These are phyloP conservation scores for Drosophila leonis DNA, from an alignment of 2,888 invertebrate species.

Conservation along the genomic window DNA sequence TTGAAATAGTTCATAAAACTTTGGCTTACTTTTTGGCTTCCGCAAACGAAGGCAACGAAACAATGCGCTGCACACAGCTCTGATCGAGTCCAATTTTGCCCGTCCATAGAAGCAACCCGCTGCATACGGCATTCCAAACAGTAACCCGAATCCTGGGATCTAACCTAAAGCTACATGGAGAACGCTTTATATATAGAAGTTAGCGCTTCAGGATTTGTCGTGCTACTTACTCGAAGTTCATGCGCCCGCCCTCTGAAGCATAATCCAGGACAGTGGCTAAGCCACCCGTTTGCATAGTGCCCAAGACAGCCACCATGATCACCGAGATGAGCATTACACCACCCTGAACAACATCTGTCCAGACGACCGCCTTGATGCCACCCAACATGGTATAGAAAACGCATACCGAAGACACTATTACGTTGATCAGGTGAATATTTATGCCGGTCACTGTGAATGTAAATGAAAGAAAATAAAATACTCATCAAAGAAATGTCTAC, in stretches of 20 bases:
- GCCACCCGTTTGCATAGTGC: slow-evolving; percentile 85
- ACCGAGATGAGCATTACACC: slow-evolving; percentile 85
- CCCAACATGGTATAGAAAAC: slow-evolving; percentile 87
- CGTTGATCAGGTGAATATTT: slow-evolving; percentile 87
- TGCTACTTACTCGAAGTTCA: slow-evolving; percentile 83
- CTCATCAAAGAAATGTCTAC: neutral
- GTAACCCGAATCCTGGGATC: slow-evolving; percentile 89
- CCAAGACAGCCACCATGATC: slow-evolving; percentile 84
- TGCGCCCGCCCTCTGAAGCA: slow-evolving; percentile 83
- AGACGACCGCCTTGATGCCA: slow-evolving; percentile 86
- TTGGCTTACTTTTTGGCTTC: slow-evolving; percentile 86
- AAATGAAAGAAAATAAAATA: neutral
- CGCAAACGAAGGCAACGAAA: slow-evolving; percentile 87
- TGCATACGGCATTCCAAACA: slow-evolving; percentile 88
- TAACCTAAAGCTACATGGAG: slow-evolving; percentile 86
- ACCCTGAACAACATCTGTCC: slow-evolving; percentile 86
- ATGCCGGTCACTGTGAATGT: slow-evolving; percentile 87
- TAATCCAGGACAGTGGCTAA: slow-evolving; percentile 81
- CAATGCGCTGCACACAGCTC: slow-evolving; percentile 90
- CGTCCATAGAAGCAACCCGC: slow-evolving; percentile 88
- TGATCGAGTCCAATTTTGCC: slow-evolving; percentile 90
- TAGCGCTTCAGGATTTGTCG: accelerated
- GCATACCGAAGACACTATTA: slow-evolving; percentile 87
- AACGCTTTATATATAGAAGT: neutral
- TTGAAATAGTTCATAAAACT: neutral